phyloP scores from a whole-genome alignment of 2,888 invertebrate species.

The Osmoderma eremita region DNA sequence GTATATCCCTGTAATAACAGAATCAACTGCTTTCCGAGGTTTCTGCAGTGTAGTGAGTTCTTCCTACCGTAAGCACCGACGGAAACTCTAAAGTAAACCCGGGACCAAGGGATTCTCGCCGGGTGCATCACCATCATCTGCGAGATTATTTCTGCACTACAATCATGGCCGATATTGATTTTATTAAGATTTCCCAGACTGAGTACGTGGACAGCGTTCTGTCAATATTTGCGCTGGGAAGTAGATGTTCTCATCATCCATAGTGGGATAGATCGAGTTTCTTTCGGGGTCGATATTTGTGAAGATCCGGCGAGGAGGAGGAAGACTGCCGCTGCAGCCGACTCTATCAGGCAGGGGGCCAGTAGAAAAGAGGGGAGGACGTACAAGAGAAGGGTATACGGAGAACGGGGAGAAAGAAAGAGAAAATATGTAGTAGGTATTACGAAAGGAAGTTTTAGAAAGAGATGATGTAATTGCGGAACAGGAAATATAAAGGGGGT shows the following conservation, averaged over 20 bases:
- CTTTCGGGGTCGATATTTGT: slow-evolving; percentile 47
- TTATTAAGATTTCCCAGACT: slow-evolving; percentile 60
- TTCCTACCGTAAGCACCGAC: neutral
- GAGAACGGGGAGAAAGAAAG: neutral
- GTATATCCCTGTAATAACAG: no score
- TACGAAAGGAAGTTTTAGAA: neutral
- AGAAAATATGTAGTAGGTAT: neutral
- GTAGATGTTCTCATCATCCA: slow-evolving; percentile 69
- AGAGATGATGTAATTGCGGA: neutral
- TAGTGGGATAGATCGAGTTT: slow-evolving; percentile 60
- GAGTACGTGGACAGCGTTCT: slow-evolving; percentile 63
- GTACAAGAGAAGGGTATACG: neutral
- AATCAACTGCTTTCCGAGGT: no score
- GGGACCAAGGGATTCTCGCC: neutral
- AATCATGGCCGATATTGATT: slow-evolving; percentile 59
- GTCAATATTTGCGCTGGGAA: slow-evolving; percentile 75
- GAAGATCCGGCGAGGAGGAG: slow-evolving; percentile 19
- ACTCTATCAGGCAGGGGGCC: neutral
- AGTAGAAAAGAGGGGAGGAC: neutral
- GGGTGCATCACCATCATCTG: slow-evolving; percentile 42
- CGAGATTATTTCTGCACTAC: slow-evolving; percentile 52
- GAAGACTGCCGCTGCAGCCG: neutral
- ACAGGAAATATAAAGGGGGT: no score
- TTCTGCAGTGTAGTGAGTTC: no score
- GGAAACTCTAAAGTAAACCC: slow-evolving; percentile 39